Evolutionary conservation across 2,797 vertebrate genomes (phyloP).

Genomic region (Lepidocolaptes lacrymiger): DNA sequence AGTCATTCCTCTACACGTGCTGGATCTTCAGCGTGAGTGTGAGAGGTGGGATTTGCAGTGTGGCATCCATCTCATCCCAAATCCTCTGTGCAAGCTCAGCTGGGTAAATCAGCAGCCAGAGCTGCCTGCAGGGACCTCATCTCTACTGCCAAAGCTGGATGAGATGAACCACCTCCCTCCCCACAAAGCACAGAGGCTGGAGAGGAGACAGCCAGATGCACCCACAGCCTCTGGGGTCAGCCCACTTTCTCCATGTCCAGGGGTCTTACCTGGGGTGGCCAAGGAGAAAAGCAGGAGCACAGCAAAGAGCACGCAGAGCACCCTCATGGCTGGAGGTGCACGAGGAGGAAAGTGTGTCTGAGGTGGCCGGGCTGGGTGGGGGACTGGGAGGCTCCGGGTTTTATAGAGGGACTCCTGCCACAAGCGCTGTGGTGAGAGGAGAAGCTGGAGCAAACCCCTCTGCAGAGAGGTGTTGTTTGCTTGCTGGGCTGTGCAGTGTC

Average conservation of each 20-base stretch:
- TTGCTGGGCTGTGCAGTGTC: not conserved
- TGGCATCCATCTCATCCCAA: not conserved
- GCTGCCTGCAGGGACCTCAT: too few species aligned
- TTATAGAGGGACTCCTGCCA: slow-evolving; percentile 24
- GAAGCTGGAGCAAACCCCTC: not conserved
- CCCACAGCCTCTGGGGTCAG: not conserved
- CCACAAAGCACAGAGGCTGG: not conserved
- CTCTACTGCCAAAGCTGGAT: not conserved
- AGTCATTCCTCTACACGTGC: rapidly evolving
- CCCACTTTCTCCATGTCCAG: rapidly evolving
- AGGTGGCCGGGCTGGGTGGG: not conserved
- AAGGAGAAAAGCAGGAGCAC: slow-evolving; percentile 43
- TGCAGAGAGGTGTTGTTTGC: not conserved
- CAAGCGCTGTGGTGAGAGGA: rapidly evolving
- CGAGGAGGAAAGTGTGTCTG: not conserved
- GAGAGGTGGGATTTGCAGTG: not conserved
- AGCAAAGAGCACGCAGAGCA: not conserved
- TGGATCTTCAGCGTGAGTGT: rapidly evolving
- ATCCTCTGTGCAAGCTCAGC: rapidly evolving
- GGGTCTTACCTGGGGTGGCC: slow-evolving; percentile 8
- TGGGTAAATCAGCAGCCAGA: not conserved
- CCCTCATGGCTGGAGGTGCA: slow-evolving; percentile 28
- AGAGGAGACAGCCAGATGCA: rapidly evolving
- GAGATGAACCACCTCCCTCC: not conserved
- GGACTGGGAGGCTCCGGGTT: not conserved